Conservation (phyloP, 2,113 vertebrate genomes). For the Dasyurus viverrinus region DNA sequence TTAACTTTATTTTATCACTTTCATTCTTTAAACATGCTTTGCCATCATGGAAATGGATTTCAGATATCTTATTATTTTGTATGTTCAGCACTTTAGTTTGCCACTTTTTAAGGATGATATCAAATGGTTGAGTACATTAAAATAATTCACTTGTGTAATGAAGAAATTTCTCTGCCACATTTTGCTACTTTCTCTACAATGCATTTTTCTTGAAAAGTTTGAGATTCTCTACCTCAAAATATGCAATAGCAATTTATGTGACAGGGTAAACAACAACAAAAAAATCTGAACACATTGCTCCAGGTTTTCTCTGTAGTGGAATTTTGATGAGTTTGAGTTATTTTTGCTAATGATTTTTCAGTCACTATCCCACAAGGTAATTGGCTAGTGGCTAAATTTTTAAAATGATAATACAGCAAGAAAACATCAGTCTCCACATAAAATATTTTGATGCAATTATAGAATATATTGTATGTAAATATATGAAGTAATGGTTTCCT, state of each 20-base stretch:
- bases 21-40: background rate
- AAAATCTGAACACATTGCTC: background rate
- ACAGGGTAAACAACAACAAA: background rate
- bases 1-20: background rate
- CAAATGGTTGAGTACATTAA: background rate
- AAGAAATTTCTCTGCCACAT: background rate
- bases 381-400: background rate
- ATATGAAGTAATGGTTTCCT: background rate
- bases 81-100: background rate
- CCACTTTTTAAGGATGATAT: background rate
- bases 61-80: background rate
- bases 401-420: background rate
- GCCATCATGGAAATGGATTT: background rate
- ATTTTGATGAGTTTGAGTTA: background rate
- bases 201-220: background rate
- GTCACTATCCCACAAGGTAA: background rate
- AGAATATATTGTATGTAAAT: background rate
- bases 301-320: background rate
- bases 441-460: background rate
- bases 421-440: background rate
- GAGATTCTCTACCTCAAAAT: background rate
- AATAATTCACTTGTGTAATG: background rate
- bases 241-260: background rate
- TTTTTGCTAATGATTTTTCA: background rate
- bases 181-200: background rate